Evolutionary conservation across 2,888 invertebrate genomes (phyloP), one percentile per base, ranked within the genome.

Genomic region (Pseudococcus jackbeardsleyi): DNA sequence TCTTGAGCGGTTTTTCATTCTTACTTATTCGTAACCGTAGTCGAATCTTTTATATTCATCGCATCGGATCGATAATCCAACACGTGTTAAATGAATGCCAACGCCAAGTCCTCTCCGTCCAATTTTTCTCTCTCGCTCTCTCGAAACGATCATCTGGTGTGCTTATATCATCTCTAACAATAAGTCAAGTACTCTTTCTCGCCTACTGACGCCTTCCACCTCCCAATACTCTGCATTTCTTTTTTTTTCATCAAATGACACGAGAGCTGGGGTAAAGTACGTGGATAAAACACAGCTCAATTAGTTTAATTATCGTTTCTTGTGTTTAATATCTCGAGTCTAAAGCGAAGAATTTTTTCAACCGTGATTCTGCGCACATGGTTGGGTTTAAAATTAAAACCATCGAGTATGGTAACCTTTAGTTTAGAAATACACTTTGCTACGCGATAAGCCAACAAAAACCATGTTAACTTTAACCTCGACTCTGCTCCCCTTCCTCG

Each of bases 41-140:
- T 68, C 68, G 68, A 68, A 68, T 68, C 68, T 68, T 68, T 68
- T 68, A 68, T 68, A 68, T 68, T 68, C 68, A 68, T 68, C 68
- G 68, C 9, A 68, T 68, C 19, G 68, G 68, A 68, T 68, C 68
- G 68, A 68, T 68, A 68, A 68, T 68, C 68, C 68, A 68, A 68
- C 68, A 68, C 68, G 68, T 68, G 68, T 68, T 68, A 68, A 26
- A 26, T 68, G 26, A 68, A 68, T 68, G 68, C 26, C 26, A 68
- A 26, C 68, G 54, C 54, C 54, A 54, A 54, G n/a, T 68, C 26
- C 26, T 68, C 26, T 68, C 68, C 26, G 64, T 64, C 26, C 0
- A 68, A 68, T 26, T 68, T 68, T 11, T 68, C 19, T 5, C 26
- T 26, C 11, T 26, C 8, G 22, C 68, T 9, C 19, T 22, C 19